A percentile compares a stretch with the other conserved stretches of the same genome.
Evolutionary conservation across 2,888 invertebrate genomes (phyloP).

Genomic region (Mesoligia furuncula): DNA sequence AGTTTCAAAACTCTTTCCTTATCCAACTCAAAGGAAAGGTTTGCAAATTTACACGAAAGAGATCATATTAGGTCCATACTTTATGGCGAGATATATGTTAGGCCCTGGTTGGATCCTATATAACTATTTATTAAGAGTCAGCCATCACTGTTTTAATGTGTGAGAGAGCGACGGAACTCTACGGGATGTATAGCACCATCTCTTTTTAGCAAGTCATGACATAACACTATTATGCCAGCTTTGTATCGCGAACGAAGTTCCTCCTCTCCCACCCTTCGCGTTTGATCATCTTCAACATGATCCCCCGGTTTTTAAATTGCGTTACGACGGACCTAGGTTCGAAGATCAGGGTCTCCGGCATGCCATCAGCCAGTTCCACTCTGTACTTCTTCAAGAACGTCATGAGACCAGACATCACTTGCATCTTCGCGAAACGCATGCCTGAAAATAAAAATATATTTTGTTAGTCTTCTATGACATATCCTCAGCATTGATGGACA

Average conservation of each 20-base stretch:
- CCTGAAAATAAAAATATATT: constrained; percentile 11
- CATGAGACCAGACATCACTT: constrained; percentile 71
- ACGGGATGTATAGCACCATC: too few relatives aligned
- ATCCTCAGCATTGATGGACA: too few relatives aligned
- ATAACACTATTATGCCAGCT: not conserved
- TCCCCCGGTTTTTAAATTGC: constrained; percentile 33
- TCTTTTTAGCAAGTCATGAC: not conserved
- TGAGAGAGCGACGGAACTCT: not conserved
- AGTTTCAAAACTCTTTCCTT: not conserved
- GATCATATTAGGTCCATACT: not conserved
- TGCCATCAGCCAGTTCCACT: constrained; percentile 67
- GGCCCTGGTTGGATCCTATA: not conserved
- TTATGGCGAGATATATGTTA: not conserved
- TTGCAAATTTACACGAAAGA: not conserved
- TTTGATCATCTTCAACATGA: constrained; percentile 52
- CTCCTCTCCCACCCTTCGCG: constrained; percentile 60
- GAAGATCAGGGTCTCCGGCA: constrained; percentile 48
- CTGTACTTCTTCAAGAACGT: constrained; percentile 72
- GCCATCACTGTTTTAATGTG: not conserved
- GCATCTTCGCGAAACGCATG: constrained; percentile 67
- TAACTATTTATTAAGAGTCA: not conserved
- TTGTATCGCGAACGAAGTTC: constrained; percentile 9
- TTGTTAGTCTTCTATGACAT: too few relatives aligned
- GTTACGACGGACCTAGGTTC: constrained; percentile 45
- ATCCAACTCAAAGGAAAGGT: not conserved